Conservation (phyloP, 2,888 invertebrate genomes). For the Ophion slaviceki region DNA sequence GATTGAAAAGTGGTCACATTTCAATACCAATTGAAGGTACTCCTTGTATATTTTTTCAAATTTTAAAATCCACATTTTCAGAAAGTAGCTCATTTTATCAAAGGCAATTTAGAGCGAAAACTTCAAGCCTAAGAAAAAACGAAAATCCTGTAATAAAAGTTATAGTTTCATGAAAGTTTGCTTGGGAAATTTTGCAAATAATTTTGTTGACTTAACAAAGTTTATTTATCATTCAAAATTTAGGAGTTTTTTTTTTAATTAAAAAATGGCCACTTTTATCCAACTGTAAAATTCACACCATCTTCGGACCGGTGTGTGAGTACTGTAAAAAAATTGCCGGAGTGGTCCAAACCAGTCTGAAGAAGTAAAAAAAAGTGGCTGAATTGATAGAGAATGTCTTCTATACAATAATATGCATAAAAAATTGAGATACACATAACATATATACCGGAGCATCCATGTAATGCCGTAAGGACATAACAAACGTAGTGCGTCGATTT, state of each 20-base stretch:
- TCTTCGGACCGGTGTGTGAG: background rate
- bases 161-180: conserved; percentile 14
- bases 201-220: background rate
- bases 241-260: background rate
- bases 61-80: conserved; percentile 1
- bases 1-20: conserved; percentile 9
- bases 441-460: background rate
- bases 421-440: background rate
- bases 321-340: conserved; percentile 9
- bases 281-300: background rate
- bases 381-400: conserved; percentile 7
- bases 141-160: conserved; percentile 2
- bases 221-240: conserved; percentile 7
- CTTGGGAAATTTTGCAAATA: background rate
- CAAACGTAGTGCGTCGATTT: conserved; percentile 2
- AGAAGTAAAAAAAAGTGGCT: conserved; percentile 13
- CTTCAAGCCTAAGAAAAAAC: conserved; percentile 5
- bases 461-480: conserved; percentile 5
- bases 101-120: conserved; percentile 3
- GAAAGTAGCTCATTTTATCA: conserved; percentile 10
- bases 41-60: conserved; percentile 2
- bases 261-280: conserved; percentile 6
- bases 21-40: conserved; percentile 2
- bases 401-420: conserved; percentile 1
- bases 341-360: background rate